Conservation (phyloP, 2,797 vertebrate genomes). For the Alectoris magna region DNA sequence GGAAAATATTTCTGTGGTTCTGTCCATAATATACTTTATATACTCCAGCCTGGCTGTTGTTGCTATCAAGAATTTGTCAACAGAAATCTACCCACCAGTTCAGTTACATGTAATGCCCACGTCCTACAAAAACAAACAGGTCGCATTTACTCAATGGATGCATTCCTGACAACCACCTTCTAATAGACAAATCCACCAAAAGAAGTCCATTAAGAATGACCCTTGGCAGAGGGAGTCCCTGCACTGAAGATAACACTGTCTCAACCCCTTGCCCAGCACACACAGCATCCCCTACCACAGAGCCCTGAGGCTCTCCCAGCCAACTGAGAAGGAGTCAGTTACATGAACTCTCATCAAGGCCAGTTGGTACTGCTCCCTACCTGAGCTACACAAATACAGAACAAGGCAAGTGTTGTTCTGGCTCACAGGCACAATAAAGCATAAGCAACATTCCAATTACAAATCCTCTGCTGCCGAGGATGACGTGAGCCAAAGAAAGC, state of each 20-base stretch:
- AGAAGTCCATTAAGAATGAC: neutral
- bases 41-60: neutral
- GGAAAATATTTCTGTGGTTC: neutral
- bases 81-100: neutral
- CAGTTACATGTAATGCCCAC: neutral
- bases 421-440: neutral
- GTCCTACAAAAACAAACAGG: neutral
- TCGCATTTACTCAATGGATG: neutral
- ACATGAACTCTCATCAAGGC: accelerated
- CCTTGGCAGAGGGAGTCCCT: neutral
- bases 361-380: neutral
- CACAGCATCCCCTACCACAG: neutral
- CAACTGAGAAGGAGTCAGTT: neutral
- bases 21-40: neutral
- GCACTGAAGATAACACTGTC: neutral
- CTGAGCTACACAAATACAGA: neutral
- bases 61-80: neutral
- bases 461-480: neutral
- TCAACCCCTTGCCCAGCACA: accelerated
- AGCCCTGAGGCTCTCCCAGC: accelerated
- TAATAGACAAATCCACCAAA: neutral
- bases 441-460: neutral
- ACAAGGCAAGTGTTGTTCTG: neutral
- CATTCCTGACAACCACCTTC: neutral
- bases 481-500: neutral